Percentiles rank a stretch among this genome's conserved stretches.
phyloP scores from a whole-genome alignment of 2,888 invertebrate species.

The Tromatobia lineatoria region DNA sequence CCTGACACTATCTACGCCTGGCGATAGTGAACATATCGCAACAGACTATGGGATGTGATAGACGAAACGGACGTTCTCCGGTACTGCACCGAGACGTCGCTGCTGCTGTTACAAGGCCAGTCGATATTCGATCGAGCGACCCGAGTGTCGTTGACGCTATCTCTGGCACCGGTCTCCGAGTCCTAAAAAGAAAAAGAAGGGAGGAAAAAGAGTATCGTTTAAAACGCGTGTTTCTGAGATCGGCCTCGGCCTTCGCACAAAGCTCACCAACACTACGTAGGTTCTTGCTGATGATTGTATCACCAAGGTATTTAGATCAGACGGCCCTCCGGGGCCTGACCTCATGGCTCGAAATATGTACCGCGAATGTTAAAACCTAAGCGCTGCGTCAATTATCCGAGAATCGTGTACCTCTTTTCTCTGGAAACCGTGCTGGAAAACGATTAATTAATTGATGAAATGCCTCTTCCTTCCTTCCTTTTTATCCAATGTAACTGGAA shows the following conservation, averaged over 20 bases:
- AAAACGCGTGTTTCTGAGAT: conserved; percentile 8
- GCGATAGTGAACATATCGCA: conserved; percentile 27
- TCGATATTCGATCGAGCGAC: conserved; percentile 45
- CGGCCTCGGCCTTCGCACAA: conserved; percentile 17
- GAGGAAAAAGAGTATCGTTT: conserved; percentile 2
- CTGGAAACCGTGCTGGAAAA: not conserved
- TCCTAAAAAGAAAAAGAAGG: conserved; percentile 25
- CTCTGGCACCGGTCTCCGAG: conserved; percentile 32
- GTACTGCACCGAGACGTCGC: conserved; percentile 21
- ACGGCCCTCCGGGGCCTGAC: conserved; percentile 67
- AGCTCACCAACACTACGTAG: conserved; percentile 26
- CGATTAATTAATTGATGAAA: too few relatives aligned
- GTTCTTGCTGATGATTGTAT: conserved; percentile 73
- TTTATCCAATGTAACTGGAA: too few relatives aligned
- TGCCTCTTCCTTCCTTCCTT: too few relatives aligned
- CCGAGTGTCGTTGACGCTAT: conserved; percentile 50
- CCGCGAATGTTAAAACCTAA: not conserved
- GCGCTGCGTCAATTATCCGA: not conserved
- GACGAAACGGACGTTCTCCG: conserved; percentile 34
- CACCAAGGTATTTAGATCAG: conserved; percentile 77
- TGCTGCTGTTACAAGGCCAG: conserved; percentile 10
- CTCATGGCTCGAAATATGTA: conserved; percentile 15
- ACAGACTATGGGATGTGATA: conserved; percentile 22
- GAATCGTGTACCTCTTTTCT: not conserved
- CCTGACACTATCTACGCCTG: conserved; percentile 22